phyloP scores from a whole-genome alignment of 1,140 invertebrate species.

The Heliconius himera region DNA sequence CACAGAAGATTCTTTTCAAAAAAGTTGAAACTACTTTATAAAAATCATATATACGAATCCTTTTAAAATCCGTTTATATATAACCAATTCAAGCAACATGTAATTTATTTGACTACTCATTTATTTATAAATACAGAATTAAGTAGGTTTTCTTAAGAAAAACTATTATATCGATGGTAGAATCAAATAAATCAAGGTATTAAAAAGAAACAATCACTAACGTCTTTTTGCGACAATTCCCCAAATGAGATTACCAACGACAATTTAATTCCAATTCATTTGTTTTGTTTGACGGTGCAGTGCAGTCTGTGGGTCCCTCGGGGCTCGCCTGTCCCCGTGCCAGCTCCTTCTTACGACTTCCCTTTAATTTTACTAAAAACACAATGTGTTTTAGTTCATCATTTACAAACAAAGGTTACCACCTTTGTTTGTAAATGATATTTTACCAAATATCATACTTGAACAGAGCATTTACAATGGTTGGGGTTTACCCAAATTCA shows the following conservation, averaged over 20 bases:
- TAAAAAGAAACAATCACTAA: slow-evolving; percentile 8
- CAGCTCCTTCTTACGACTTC: slow-evolving; percentile 23
- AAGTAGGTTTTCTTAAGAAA: neutral
- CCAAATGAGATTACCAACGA: slow-evolving; percentile 33
- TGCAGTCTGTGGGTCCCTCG: slow-evolving; percentile 18
- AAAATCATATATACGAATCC: too few relatives aligned
- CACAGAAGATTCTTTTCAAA: too few relatives aligned
- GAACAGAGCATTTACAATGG: neutral
- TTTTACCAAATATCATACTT: neutral
- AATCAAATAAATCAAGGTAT: neutral
- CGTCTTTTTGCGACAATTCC: slow-evolving; percentile 17
- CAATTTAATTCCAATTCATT: slow-evolving; percentile 51
- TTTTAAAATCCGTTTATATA: too few relatives aligned
- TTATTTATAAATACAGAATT: too few relatives aligned
- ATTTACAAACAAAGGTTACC: neutral
- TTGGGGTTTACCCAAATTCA: too few relatives aligned
- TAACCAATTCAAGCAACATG: too few relatives aligned
- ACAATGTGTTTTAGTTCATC: neutral
- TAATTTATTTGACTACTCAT: too few relatives aligned
- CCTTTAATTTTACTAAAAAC: slow-evolving; percentile 35
- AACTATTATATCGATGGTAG: neutral
- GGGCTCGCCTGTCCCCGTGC: slow-evolving; percentile 27
- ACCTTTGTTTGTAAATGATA: too few relatives aligned
- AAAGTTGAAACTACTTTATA: too few relatives aligned
- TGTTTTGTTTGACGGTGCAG: slow-evolving; percentile 44